Percentiles rank a stretch among this genome's conserved stretches.
Conservation (phyloP, 2,797 vertebrate species). For the Oreonectes daqikongensis region DNA sequence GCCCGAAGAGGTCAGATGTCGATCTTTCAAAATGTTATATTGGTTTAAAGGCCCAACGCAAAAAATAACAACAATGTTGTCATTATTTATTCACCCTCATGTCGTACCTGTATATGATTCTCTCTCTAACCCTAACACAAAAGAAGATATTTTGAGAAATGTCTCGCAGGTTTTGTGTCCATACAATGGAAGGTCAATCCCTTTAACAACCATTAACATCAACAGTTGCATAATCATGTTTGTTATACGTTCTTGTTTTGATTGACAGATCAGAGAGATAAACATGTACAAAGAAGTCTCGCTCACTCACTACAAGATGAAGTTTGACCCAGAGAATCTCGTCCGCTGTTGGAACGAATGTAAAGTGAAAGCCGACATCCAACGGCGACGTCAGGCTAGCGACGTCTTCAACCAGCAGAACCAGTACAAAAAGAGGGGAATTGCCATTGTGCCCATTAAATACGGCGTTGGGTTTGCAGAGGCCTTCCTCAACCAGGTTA, state of each 20-base stretch:
- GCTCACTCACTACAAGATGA: constrained; percentile 80
- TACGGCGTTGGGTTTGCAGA: constrained; percentile 79
- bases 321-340: constrained; percentile 80
- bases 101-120: too few species aligned
- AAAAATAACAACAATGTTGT: too few species aligned
- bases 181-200: too few species aligned
- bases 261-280: constrained; percentile 86
- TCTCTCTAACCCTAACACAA: neutral
- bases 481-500: constrained; percentile 84
- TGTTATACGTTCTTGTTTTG: too few species aligned
- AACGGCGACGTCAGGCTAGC: constrained; percentile 63
- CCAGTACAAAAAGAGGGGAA: constrained; percentile 88
- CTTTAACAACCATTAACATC: too few species aligned
- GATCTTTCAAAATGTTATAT: too few species aligned
- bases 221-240: too few species aligned
- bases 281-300: constrained; percentile 85
- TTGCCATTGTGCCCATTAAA: constrained; percentile 85
- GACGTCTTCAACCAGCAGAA: constrained; percentile 81
- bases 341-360: constrained; percentile 84
- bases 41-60: too few species aligned
- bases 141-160: too few species aligned
- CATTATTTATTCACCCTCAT: too few species aligned
- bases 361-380: constrained; percentile 73
- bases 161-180: too few species aligned
- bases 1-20: constrained; percentile 68